Evolutionary conservation across 2,888 invertebrate genomes (phyloP).

Genomic region (Cheilosia impressa): DNA sequence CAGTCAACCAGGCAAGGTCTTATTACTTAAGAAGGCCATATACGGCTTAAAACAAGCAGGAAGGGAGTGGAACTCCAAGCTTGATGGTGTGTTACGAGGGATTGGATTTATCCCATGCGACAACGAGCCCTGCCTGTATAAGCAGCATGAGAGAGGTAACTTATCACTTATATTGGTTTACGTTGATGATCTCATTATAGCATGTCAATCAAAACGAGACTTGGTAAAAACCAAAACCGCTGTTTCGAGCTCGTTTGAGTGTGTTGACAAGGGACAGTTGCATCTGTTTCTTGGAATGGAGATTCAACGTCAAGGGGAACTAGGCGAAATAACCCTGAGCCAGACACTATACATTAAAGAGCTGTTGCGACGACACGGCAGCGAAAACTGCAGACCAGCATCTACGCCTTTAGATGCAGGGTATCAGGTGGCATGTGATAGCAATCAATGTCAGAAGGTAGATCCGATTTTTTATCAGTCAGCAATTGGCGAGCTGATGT

Average conservation of each 20-base stretch:
- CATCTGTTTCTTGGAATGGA: constrained; percentile 41
- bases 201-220: constrained; percentile 24
- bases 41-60: constrained; percentile 42
- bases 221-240: constrained; percentile 1
- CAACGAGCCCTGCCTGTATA: constrained; percentile 36
- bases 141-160: constrained; percentile 21
- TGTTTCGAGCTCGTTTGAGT: constrained; percentile 28
- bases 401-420: constrained; percentile 3
- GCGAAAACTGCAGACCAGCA: constrained; percentile 33
- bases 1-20: constrained; percentile 16
- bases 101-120: constrained; percentile 29
- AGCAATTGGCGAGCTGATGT: constrained; percentile 37
- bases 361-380: constrained; percentile 20
- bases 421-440: not conserved
- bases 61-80: constrained; percentile 38
- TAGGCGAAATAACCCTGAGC: constrained; percentile 25
- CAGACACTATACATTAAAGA: constrained; percentile 30
- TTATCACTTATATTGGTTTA: constrained; percentile 21
- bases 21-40: constrained; percentile 24
- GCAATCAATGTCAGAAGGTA: constrained; percentile 10
- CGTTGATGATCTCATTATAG: constrained; percentile 36
- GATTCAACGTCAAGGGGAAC: constrained; percentile 25
- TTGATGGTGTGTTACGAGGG: constrained; percentile 13
- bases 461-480: constrained; percentile 18
- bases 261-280: constrained; percentile 27